phyloP scores from a whole-genome alignment of 2,113 vertebrate genomes.

The Myocastor coypus region DNA sequence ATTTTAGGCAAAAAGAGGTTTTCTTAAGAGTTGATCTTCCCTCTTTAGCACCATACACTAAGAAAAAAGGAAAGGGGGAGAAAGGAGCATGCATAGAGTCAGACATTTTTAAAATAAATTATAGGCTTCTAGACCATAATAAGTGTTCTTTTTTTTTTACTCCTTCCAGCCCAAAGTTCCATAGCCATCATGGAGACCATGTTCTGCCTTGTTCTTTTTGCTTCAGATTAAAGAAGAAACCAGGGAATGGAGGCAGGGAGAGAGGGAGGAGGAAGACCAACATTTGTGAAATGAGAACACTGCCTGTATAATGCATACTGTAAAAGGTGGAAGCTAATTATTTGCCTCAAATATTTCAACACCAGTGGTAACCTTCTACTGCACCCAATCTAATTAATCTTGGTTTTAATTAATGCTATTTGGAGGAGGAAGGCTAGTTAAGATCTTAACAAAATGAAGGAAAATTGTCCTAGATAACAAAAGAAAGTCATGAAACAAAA shows the following conservation, averaged over 20 bases:
- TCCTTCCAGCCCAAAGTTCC: neutral
- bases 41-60: neutral
- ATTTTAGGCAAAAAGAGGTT: neutral
- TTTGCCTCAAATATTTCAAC: neutral
- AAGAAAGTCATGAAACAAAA: conserved; percentile 35
- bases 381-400: neutral
- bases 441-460: neutral
- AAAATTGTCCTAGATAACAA: neutral
- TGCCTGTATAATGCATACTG: rapidly evolving
- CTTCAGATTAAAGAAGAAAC: neutral
- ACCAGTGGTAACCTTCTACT: neutral
- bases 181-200: neutral
- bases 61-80: no score
- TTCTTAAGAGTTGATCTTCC: conserved; percentile 13
- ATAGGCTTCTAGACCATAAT: neutral
- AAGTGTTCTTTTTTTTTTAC: neutral
- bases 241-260: neutral
- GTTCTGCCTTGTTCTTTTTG: neutral
- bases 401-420: neutral
- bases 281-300: neutral
- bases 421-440: neutral
- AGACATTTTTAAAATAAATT: neutral
- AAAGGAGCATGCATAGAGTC: neutral
- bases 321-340: neutral
- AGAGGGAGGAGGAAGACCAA: neutral